A percentile compares a stretch with the other conserved stretches of the same genome.
These are phyloP conservation scores for silkworm (Bombyx mori) DNA, from an alignment of 1,140 invertebrate species.

Conservation along the genomic window ASM3026992v2 NC_085112.1:6904001-6904500, in stretches of 20 bases:
- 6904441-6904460: slow-evolving; percentile 6
- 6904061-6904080: slow-evolving; percentile 70
- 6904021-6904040: slow-evolving; percentile 72
- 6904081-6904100: slow-evolving; percentile 65
- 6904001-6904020: slow-evolving; percentile 73
- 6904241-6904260: slow-evolving; percentile 67
- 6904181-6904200: slow-evolving; percentile 72
- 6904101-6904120: slow-evolving; percentile 70
- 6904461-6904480: slow-evolving; percentile 1
- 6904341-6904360: slow-evolving; percentile 44
- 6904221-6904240: slow-evolving; percentile 70
- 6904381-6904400: slow-evolving; percentile 29
- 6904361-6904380: slow-evolving; percentile 26
- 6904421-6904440: slow-evolving; percentile 17
- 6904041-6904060: slow-evolving; percentile 71
- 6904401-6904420: slow-evolving; percentile 16
- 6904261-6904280: slow-evolving; percentile 69
- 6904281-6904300: slow-evolving; percentile 48
- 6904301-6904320: slow-evolving; percentile 54
- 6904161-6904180: slow-evolving; percentile 71
- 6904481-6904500: slow-evolving; percentile 21
- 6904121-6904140: slow-evolving; percentile 70
- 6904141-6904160: slow-evolving; percentile 71
- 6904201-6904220: slow-evolving; percentile 64
- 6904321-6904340: slow-evolving; percentile 55